These are phyloP conservation scores for Gallinago solitaria DNA, from an alignment of 2,797 vertebrate species.

Conservation along the genomic window DNA sequence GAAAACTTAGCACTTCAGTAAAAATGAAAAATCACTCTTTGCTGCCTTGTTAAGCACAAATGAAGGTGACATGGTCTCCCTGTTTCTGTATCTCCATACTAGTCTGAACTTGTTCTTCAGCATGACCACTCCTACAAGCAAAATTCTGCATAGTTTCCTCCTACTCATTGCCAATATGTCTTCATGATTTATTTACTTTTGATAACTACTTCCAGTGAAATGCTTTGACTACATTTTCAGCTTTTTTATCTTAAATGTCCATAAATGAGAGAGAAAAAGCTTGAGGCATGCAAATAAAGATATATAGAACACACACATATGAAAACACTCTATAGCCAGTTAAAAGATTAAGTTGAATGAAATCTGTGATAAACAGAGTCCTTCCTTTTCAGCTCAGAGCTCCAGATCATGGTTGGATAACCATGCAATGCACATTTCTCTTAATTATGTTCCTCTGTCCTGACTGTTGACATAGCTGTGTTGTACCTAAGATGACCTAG, in stretches of 20 bases:
- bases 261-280: neutral
- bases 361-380: neutral
- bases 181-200: neutral
- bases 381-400: neutral
- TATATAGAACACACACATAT: neutral
- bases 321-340: neutral
- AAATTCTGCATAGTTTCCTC: neutral
- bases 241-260: neutral
- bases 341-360: neutral
- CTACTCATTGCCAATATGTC: neutral
- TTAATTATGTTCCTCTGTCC: neutral
- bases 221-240: neutral
- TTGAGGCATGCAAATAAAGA: neutral
- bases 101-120: constrained; percentile 19
- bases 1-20: neutral
- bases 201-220: neutral
- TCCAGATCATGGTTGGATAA: neutral
- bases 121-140: neutral
- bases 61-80: neutral
- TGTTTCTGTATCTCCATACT: neutral
- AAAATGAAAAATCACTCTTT: neutral
- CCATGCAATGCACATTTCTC: neutral
- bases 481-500: neutral
- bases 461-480: neutral
- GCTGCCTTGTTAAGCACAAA: neutral